Evolutionary conservation across 2,888 invertebrate species (phyloP), one percentile per base, ranked within the genome.

Genomic region (Disparrhopalites patrizii): DNA sequence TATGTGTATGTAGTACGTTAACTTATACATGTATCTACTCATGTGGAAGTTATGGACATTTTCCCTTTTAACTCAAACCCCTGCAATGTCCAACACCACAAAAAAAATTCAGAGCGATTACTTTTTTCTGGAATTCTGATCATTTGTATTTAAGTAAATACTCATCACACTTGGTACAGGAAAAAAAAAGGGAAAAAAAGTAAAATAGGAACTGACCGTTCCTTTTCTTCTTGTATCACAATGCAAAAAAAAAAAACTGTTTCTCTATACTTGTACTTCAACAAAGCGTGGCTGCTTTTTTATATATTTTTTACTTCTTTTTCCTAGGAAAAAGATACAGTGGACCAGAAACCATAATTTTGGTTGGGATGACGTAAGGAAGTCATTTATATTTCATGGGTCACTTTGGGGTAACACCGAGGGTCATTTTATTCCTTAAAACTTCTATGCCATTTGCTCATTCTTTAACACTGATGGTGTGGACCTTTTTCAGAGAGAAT

Each of bases 341-440:
- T 23, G 23, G 36, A 55, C 10, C 20, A 33, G 50, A 62, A 36
- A 36, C 52, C 52, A 62, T 52, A 62, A 61, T 61, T 61, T 47
- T 43, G 25, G 36, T 28, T 56, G 40, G 58, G 36, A 43, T 58
- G 40, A 38, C 40, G 28, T 43, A 66, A 70, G 70, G 67, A 71
- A 71, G 70, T 67, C 70, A 70, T 73, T 73, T 73, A 71, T 71
- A 70, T 73, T 73, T 68, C 71, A 70, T 64, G 70, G 68, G 57
- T 40, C 56, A 69, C 68, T 67, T 68, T 72, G 68, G 68, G 68
- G 67, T 23, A n/a, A 47, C 47, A 47, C 25, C 47, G 23, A 47
- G 47, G 47, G 68, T 68, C 66, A 67, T 65, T 72, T 68, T 70
- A 15, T 38, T 20, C 58, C 47, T 47, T 47, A 47, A n/a, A 47